These are phyloP conservation scores for Zingel zingel DNA, from an alignment of 2,113 vertebrate genomes.

Conservation along the genomic window DNA sequence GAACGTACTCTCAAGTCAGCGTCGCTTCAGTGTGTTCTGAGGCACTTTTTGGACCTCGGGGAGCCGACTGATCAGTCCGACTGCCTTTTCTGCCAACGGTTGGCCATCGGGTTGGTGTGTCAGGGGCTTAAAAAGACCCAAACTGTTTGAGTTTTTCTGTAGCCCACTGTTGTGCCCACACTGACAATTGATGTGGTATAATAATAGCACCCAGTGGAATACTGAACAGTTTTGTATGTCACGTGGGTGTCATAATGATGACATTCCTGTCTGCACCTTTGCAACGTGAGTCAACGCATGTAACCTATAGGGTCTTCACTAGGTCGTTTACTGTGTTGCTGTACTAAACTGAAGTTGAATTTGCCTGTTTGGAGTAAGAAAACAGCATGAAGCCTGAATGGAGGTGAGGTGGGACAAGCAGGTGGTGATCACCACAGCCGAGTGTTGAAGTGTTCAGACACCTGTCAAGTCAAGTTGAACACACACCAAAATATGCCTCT, in stretches of 20 bases:
- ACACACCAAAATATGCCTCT: not conserved
- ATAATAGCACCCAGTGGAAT: slow-evolving; percentile 35
- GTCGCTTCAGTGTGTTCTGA: too few relatives aligned
- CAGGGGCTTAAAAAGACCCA: not conserved
- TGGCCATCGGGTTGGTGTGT: too few relatives aligned
- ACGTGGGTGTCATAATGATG: slow-evolving; percentile 16
- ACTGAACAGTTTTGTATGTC: slow-evolving; percentile 34
- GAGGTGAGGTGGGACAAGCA: not conserved
- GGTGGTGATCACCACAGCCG: slow-evolving; percentile 1
- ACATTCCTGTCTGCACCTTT: slow-evolving; percentile 30
- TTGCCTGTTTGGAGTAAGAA: not conserved
- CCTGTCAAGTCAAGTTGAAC: slow-evolving; percentile 13
- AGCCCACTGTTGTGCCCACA: slow-evolving; percentile 11
- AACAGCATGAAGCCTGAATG: not conserved
- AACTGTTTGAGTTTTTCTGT: slow-evolving; percentile 25
- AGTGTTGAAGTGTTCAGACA: slow-evolving; percentile 1
- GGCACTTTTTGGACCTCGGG: too few relatives aligned
- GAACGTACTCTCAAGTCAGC: too few relatives aligned
- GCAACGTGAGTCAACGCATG: slow-evolving; percentile 27
- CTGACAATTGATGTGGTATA: slow-evolving; percentile 12
- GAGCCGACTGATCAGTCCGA: too few relatives aligned
- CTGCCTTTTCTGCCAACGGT: too few relatives aligned
- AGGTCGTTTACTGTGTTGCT: not conserved
- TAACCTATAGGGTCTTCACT: not conserved
- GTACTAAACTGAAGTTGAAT: not conserved